These are phyloP conservation scores for Aleadryas rufinucha DNA, from an alignment of 2,113 vertebrate species.

Conservation along the genomic window DNA sequence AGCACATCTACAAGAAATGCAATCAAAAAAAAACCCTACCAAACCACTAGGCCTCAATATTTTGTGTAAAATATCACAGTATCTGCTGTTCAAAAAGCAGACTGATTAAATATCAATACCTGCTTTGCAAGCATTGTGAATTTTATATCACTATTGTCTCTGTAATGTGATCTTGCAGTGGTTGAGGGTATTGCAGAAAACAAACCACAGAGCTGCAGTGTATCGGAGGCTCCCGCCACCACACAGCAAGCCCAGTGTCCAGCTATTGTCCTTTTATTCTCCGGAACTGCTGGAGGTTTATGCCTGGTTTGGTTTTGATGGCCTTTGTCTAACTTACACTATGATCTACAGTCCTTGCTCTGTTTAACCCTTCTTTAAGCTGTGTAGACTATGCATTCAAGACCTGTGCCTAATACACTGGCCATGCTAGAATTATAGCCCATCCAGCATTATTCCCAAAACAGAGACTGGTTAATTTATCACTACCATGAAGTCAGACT, in stretches of 20 bases:
- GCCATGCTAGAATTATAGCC: background rate
- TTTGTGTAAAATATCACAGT: constrained; percentile 41
- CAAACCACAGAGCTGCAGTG: background rate
- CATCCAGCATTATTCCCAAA: background rate
- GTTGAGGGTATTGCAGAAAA: constrained; percentile 30
- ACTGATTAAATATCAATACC: constrained; percentile 61
- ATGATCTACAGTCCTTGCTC: constrained; percentile 14
- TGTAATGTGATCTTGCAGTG: constrained; percentile 30
- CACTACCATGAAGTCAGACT: background rate
- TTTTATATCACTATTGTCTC: constrained; percentile 21
- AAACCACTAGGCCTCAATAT: background rate
- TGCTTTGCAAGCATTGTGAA: constrained; percentile 50
- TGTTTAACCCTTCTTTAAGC: background rate
- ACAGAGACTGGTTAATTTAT: background rate
- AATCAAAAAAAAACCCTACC: background rate
- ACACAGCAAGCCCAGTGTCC: background rate
- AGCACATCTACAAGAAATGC: background rate
- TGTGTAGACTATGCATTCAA: background rate
- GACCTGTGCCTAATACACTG: background rate
- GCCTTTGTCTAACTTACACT: background rate
- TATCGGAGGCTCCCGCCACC: background rate
- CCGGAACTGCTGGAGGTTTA: background rate
- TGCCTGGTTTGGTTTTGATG: constrained; percentile 23
- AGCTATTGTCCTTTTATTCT: background rate
- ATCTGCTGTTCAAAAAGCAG: constrained; percentile 44